A percentile compares a stretch with the other conserved stretches of the same genome.
Evolutionary conservation across 92 coral and sea anemone species (phyloP).

Genomic region (Bergia puertoricense): DNA sequence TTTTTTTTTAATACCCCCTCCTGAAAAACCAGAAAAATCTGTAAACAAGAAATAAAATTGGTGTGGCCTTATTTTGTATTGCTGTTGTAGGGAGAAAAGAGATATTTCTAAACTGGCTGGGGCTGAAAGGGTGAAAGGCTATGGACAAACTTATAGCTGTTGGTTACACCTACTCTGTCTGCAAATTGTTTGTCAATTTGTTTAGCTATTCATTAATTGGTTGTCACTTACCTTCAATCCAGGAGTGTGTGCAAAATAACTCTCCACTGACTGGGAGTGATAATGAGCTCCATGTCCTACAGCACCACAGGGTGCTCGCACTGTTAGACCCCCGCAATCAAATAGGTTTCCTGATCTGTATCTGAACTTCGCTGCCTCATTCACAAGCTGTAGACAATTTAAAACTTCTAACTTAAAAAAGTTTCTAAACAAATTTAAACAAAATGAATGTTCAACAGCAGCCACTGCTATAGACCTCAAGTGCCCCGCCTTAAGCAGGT

Average conservation of each 20-base stretch:
- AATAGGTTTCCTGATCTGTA: conserved; percentile 95
- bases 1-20: too few species aligned
- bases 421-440: background rate
- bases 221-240: conserved; percentile 80
- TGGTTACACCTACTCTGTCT: too few species aligned
- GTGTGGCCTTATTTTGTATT: too few species aligned
- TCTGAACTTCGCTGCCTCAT: conserved; percentile 91
- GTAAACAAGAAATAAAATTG: too few species aligned
- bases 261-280: conserved; percentile 97
- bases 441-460: background rate
- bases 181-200: too few species aligned
- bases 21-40: too few species aligned
- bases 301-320: conserved; percentile 98
- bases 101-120: too few species aligned
- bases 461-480: too few species aligned
- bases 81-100: too few species aligned
- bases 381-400: conserved; percentile 60
- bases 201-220: background rate
- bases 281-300: conserved; percentile 99
- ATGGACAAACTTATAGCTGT: too few species aligned
- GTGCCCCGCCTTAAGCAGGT: too few species aligned
- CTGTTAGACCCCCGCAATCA: conserved; percentile 93
- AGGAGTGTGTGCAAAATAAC: conserved; percentile 93
- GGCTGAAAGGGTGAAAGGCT: too few species aligned
- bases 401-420: background rate